Evolutionary conservation across 1,140 invertebrate genomes (phyloP).

Genomic region (Gonatopus flavifemur): DNA sequence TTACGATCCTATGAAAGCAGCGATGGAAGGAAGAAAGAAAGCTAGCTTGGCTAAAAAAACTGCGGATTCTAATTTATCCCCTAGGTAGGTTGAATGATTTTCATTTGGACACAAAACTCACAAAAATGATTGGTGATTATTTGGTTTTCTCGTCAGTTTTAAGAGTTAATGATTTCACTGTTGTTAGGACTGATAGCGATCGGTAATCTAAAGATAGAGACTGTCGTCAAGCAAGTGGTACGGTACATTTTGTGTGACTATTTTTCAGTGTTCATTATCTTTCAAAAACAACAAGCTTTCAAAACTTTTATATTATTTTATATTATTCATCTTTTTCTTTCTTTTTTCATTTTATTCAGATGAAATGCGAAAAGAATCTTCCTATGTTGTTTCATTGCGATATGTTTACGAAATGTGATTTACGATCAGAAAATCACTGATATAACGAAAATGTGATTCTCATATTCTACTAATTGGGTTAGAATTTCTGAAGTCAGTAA

Average conservation of each 20-base stretch:
- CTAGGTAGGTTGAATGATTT: constrained; percentile 28
- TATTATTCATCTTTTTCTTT: too few relatives aligned
- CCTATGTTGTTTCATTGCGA: too few relatives aligned
- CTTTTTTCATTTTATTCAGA: too few relatives aligned
- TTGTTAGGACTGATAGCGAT: constrained; percentile 45
- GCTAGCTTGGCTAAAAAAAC: constrained; percentile 37
- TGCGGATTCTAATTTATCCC: constrained; percentile 33
- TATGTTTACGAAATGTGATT: too few relatives aligned
- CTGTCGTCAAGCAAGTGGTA: constrained; percentile 34
- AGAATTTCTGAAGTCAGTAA: too few relatives aligned
- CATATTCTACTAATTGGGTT: too few relatives aligned
- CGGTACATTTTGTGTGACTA: constrained; percentile 24
- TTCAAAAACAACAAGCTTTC: too few relatives aligned
- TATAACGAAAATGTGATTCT: too few relatives aligned
- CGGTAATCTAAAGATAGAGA: constrained; percentile 41
- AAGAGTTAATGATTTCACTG: constrained; percentile 32
- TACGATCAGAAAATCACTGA: too few relatives aligned
- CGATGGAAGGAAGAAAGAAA: constrained; percentile 73
- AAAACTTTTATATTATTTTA: too few relatives aligned
- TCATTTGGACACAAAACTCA: constrained; percentile 1
- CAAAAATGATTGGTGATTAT: constrained; percentile 1
- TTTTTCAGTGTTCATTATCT: too few relatives aligned
- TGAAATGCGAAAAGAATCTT: too few relatives aligned
- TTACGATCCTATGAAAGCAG: constrained; percentile 87
- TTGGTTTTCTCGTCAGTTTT: constrained; percentile 11